A percentile compares a stretch with the other conserved stretches of the same genome.
These are phyloP conservation scores for Ascidia mentula DNA, from an alignment of 23 tunicate genomes.

Conservation along the genomic window DNA sequence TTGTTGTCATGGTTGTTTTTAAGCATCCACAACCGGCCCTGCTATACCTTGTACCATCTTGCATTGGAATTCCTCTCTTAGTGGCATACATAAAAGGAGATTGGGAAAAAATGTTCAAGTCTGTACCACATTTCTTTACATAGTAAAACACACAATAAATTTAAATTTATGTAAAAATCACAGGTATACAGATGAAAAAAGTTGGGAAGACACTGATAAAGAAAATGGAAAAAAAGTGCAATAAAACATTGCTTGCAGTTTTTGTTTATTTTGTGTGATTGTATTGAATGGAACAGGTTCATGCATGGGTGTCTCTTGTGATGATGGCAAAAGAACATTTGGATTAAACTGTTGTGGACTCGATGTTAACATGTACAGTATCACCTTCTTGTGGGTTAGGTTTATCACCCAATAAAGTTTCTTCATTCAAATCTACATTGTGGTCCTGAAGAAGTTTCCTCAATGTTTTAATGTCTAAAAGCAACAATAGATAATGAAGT, in stretches of 20 bases:
- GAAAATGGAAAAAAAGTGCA: neutral
- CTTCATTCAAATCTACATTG: neutral
- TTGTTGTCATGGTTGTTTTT: constrained; percentile 91
- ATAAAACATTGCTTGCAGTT: neutral
- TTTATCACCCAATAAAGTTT: neutral
- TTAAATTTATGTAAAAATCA: neutral
- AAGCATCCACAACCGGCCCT: constrained; percentile 99
- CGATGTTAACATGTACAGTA: neutral
- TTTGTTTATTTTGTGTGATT: neutral
- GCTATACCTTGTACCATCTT: constrained; percentile 96
- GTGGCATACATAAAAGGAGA: constrained; percentile 87
- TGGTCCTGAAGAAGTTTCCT: neutral
- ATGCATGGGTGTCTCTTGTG: neutral
- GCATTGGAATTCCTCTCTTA: constrained; percentile 74
- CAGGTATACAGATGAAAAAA: constrained; percentile 2
- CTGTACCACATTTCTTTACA: neutral
- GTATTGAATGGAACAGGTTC: neutral
- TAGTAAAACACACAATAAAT: neutral
- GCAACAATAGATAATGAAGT: neutral
- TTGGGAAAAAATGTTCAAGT: constrained; percentile 62
- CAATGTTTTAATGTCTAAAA: neutral
- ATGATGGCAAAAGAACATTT: neutral
- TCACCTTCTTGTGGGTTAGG: neutral
- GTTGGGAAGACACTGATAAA: neutral
- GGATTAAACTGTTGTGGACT: neutral